These are phyloP conservation scores for Ectropis crepuscularia DNA, from an alignment of 2,888 invertebrate genomes.

Conservation along the genomic window DNA sequence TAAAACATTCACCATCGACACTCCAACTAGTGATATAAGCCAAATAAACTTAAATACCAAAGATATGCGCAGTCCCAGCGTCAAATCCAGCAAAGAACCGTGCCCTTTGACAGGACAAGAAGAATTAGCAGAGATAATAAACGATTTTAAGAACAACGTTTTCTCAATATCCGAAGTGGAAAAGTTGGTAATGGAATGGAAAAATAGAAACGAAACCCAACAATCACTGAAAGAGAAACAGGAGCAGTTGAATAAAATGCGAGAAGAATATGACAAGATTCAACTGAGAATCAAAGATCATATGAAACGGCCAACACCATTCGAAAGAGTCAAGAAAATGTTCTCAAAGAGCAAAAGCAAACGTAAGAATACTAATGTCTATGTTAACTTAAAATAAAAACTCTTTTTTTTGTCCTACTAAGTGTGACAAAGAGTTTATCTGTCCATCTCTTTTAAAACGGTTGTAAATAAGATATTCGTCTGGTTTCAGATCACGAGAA, in stretches of 20 bases:
- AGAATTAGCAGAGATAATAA: conserved; percentile 93
- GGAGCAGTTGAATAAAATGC: conserved; percentile 91
- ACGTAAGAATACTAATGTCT: conserved; percentile 57
- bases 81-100: conserved; percentile 75
- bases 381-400: background rate
- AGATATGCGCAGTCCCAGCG: conserved; percentile 72
- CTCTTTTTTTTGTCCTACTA: background rate
- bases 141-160: conserved; percentile 95
- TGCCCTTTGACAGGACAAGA: conserved; percentile 86
- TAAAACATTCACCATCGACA: conserved; percentile 76
- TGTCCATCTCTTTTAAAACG: background rate
- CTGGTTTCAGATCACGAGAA: conserved; percentile 66
- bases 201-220: conserved; percentile 93
- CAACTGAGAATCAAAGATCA: conserved; percentile 91
- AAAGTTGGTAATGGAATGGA: conserved; percentile 93
- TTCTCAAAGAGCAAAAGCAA: conserved; percentile 87
- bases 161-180: conserved; percentile 94
- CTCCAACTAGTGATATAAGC: conserved; percentile 81
- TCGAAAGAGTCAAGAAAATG: conserved; percentile 91
- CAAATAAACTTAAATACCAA: conserved; percentile 77
- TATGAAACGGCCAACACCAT: conserved; percentile 91
- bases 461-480: conserved; percentile 1
- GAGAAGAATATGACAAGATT: conserved; percentile 92
- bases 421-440: too few relatives aligned
- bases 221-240: conserved; percentile 94